Base-by-base conservation (phyloP, 2,797 vertebrate species). In the Falco columbarius region DNA sequence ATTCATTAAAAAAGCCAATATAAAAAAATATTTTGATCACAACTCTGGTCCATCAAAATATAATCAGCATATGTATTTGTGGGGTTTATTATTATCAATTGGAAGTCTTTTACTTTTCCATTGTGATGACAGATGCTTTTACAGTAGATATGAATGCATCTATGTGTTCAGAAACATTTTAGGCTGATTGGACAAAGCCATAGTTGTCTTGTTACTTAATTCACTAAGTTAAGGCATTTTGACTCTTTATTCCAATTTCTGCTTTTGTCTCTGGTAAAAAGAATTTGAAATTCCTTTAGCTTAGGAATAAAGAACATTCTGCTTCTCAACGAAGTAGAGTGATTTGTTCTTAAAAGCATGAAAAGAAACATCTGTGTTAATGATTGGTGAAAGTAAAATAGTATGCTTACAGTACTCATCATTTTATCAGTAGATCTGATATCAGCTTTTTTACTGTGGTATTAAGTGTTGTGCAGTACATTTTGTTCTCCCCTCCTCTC, bases 381-480 rank as follows among this genome's bases (percentile, higher is more conserved):
- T 91, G 83, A 92, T 79, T 93, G 92, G 93, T 95, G 90, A 95
- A 94, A 97, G 94, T 95, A 97, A 93, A 96, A 93, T 91, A 17
- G 20, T 93, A 49, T 84, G 86, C 70, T 66, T 93, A 63, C 44
- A 90, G 70, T 72, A 61, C 29, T 74, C 47, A 59, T 92, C 12
- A n/a, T 86, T 83, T 67, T 91, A 73, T 81, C 66, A 55, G 40
- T 90, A 79, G 82, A 84, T 8, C 38, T 52, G 10, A 29, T 85
- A 46, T 3, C 49, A 89, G 17, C 29, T 89, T 55, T 12, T 29
- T 74, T 49, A 42, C 23, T 74, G 71, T 94, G 83, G 10, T 77
- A 40, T 90, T 81, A 55, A 54, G 58, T 94, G 67, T 87, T 14
- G 68, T 86, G 65, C 16, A 2, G 61, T 85, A 75, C 26, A 29